Base-by-base conservation (phyloP, 2,797 vertebrate genomes). In the Sebastes oblongus region DNA sequence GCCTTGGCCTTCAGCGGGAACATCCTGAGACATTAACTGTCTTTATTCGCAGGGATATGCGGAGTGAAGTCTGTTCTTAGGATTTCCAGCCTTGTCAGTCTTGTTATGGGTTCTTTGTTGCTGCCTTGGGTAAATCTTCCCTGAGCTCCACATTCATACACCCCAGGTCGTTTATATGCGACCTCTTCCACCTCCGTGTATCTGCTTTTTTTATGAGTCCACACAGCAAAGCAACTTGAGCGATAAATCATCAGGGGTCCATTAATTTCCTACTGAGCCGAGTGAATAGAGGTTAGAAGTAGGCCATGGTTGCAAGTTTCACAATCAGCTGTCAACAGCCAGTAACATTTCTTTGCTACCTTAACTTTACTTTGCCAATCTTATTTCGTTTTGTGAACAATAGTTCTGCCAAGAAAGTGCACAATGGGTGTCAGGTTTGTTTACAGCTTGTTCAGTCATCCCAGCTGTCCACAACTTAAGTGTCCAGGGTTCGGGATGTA, bases 231-330 rank as follows among this genome's bases (percentile, higher is more conserved):
- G 22, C 77, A 77, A 78, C 66, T 32, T n/a, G 3, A 46, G 46
- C 24, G 8, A 77, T 76, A 76, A 86, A 78, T 86, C 83, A 81
- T 50, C 18, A 18, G 24, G 61, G 32, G 29, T 55, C 78, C 42
- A 29, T 78, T 84, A 3, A 67, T 65, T 72, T 85, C 55, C 66
- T 18, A 3, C 58, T 14, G 76, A 78, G 60, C 20, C 8, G 46
- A 39, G 52, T 14, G 56, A 84, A n/a, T 46, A 59, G 60, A 27
- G 29, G 59, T 58, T 34, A n/a, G 36, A 36, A 71, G 46, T 30
- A 58, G 32, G 30, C 29, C 67, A 16, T 0, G 27, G 84, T 6
- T 30, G 6, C 75, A 74, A 12, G 69, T 75, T 75, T 66, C 25
- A 20, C 25, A 36, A 8, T 64, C 52, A 14, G 29, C 29, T 14